Evolutionary conservation across 30 jellyfish, hydroid and myxozoan genomes (phyloP).

Genomic region (Aurelia coerulea): DNA sequence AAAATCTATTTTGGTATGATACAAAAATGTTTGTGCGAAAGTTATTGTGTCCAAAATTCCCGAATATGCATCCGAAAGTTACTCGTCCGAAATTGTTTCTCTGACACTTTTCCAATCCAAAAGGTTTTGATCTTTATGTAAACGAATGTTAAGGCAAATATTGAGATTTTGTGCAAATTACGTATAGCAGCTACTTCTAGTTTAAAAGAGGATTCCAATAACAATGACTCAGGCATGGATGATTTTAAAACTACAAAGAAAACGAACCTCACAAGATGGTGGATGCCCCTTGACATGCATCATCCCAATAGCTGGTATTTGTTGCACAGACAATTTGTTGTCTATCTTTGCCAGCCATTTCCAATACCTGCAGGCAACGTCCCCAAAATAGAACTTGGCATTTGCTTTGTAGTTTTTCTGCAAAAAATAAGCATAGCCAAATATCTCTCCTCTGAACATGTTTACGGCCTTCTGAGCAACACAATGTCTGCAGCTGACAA

Average conservation of each 20-base stretch:
- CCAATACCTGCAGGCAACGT: constrained; percentile 54
- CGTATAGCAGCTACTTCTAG: too few species aligned
- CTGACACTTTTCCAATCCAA: too few species aligned
- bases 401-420: constrained; percentile 18
- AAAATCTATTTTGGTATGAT: too few species aligned
- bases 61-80: too few species aligned
- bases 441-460: constrained; percentile 46
- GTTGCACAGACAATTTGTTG: not conserved
- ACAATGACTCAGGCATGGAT: not conserved
- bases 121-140: too few species aligned
- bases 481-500: constrained; percentile 24
- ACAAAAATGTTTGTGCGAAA: too few species aligned
- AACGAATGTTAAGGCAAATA: too few species aligned
- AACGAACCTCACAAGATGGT: constrained; percentile 29
- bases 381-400: constrained; percentile 32
- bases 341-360: constrained; percentile 16
- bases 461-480: constrained; percentile 30
- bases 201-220: not conserved
- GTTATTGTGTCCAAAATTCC: too few species aligned
- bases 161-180: too few species aligned
- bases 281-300: constrained; percentile 49
- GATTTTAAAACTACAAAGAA: not conserved
- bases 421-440: constrained; percentile 45
- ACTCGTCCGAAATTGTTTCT: too few species aligned
- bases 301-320: constrained; percentile 44